Evolutionary conservation across 1,140 invertebrate species (phyloP).

Genomic region (Grapholita molesta): DNA sequence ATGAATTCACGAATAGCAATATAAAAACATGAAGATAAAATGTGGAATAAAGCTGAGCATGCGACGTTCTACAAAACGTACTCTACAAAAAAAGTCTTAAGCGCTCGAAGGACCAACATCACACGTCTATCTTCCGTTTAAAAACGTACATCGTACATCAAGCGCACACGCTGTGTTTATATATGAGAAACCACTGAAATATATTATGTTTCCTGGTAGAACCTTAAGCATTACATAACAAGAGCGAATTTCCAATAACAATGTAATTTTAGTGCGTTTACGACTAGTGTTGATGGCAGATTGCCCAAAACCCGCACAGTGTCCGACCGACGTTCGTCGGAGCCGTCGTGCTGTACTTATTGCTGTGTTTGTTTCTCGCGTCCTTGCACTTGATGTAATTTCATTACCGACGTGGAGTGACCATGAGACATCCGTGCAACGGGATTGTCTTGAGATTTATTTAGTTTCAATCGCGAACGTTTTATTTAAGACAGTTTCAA

Average conservation of each 20-base stretch:
- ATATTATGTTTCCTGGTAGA: not conserved
- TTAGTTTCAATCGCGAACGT: not conserved
- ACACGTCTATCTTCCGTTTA: not conserved
- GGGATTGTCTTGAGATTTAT: not conserved
- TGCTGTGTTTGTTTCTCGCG: not conserved
- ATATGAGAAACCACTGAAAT: not conserved
- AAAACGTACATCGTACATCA: not conserved
- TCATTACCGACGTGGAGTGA: slow-evolving; percentile 8
- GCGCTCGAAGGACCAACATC: not conserved
- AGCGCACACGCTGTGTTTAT: not conserved
- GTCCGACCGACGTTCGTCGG: slow-evolving; percentile 22
- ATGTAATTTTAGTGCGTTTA: not conserved
- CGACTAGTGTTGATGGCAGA: slow-evolving; percentile 27
- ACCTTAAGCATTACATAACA: not conserved
- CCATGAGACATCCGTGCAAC: not conserved
- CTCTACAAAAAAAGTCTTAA: not conserved
- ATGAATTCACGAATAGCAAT: not conserved
- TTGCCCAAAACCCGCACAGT: slow-evolving; percentile 43
- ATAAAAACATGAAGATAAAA: not conserved
- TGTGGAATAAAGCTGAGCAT: not conserved
- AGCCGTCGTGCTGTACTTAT: slow-evolving; percentile 16
- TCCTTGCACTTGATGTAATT: slow-evolving; percentile 19
- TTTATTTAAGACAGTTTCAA: not conserved
- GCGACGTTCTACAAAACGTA: not conserved
- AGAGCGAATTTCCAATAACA: not conserved